Evolutionary conservation across 1,140 invertebrate species (phyloP), one percentile per base, ranked within the genome.

Genomic region (Mercenaria mercenaria): DNA sequence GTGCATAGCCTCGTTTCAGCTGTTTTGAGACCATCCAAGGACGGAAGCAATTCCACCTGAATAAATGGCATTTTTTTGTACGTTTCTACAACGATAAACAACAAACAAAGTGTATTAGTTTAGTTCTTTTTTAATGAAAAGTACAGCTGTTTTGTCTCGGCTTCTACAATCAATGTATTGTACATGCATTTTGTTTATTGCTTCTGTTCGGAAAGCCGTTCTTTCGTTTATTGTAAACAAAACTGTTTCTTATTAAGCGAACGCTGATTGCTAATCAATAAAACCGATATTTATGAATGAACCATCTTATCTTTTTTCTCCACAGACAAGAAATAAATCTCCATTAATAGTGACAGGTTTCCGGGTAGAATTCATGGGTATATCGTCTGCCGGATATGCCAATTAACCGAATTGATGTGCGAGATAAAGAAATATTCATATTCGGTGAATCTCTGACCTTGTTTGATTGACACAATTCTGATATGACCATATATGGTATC

Each of bases 191-290:
- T 64, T 29, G 26, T 64, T 29, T 29, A 29, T 64, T n/a, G 26
- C 59, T 64, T 8, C n/a, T 10, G 10, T 20, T 64, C 26, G 29
- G 59, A 64, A 15, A 20, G 52, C 10, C 10, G 15, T 47, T 47
- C 20, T 56, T 56, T 64, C 59, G n/a, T 64, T 56, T 64, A 64
- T 64, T 64, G 23, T 41, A 72, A 72, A 72, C 67, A 72, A 72
- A 72, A 72, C 23, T 23, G 67, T 39, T 41, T 13, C 26, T 72
- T 39, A 72, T 39, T 72, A 20, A 37, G 6, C 32, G 34, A 23
- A 39, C 18, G 34, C 20, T 72, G 34, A 72, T 39, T 72, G 37
- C n/a, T 72, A 72, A 72, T 72, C 67, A 41, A 72, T 72, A 39
- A 3, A 72, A 11, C 3, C 32, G 23, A 41, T 72, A 72, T 72